Base-by-base conservation (phyloP, 2,797 vertebrate species). In the Peromyscus attwateri region DNA sequence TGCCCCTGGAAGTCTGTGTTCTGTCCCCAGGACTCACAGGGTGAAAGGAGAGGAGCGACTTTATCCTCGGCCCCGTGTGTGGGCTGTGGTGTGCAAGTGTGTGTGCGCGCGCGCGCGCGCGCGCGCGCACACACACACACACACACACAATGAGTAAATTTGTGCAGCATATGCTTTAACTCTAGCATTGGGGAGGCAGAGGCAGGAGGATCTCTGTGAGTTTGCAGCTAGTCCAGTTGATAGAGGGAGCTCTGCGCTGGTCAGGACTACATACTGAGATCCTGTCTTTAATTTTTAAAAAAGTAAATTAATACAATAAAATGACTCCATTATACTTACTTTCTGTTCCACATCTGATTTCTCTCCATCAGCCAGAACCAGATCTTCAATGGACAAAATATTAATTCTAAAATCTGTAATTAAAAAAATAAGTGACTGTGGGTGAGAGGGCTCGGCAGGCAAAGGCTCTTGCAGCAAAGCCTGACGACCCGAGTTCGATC, bases 401-500 rank as follows among this genome's bases (percentile, higher is more conserved):
- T 99, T 99, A 27, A 99, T 94, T 96, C 98, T 98, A 97, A 99
- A 99, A 84, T 98, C 99, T 99, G 98, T 73, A 98, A 98, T 68
- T 4, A 79, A 89, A 95, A 71, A 71, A 70, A 80, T 76, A 76
- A 89, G 27, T 52, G 19, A 49, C 19, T 25, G 83, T 49, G 27
- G n/a, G 85, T 12, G 49, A 73, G 13, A 25, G 1, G 14, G 46
- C 66, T 70, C 49, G 37, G 21, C 52, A 1, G 49, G 23, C 11
- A 70, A 87, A n/a, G 84, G 46, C 13, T 1, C 31, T 17, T 43
- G 27, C 27, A 8, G 40, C 37, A 29, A 43, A 27, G 31, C 66
- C 66, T 55, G 84, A n/a, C 21, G 27, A 19, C 46, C 46, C 3
- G 34, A 71, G 66, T 5, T 34, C n/a, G 71, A 19, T 29, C 84